These are phyloP conservation scores for Psococerastis gibbosa DNA, from an alignment of 2,888 invertebrate genomes.

Conservation along the genomic window DNA sequence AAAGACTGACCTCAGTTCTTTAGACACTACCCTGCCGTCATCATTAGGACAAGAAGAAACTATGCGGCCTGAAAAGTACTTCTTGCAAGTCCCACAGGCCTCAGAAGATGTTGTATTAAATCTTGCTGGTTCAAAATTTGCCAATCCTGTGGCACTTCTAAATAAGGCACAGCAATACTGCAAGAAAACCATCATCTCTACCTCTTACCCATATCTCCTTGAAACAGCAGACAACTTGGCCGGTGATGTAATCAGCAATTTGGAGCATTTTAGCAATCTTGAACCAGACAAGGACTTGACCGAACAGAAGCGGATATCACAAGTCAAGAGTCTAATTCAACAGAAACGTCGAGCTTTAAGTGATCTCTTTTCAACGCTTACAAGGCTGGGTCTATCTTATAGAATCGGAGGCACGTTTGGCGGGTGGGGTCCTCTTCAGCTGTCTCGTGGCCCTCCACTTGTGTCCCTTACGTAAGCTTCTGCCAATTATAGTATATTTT, in stretches of 20 bases:
- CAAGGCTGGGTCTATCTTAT: conserved; percentile 59
- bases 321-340: conserved; percentile 61
- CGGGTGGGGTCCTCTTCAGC: background rate
- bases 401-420: conserved; percentile 43
- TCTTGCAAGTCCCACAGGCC: background rate
- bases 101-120: background rate
- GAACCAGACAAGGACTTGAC: conserved; percentile 33
- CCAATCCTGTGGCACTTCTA: conserved; percentile 30
- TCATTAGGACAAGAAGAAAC: background rate
- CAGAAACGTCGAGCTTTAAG: conserved; percentile 70
- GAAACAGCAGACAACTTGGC: conserved; percentile 45
- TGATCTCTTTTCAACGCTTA: conserved; percentile 65
- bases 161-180: conserved; percentile 44
- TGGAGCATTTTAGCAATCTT: conserved; percentile 24
- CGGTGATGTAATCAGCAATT: conserved; percentile 28
- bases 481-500: too few species aligned
- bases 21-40: background rate
- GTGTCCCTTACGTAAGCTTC: background rate
- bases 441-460: background rate
- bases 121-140: background rate
- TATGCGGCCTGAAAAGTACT: background rate
- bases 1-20: background rate
- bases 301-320: conserved; percentile 55
- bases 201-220: conserved; percentile 38
- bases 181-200: conserved; percentile 35